Evolutionary conservation across 2,113 vertebrate species (phyloP).

Genomic region (Seriola dumerili): DNA sequence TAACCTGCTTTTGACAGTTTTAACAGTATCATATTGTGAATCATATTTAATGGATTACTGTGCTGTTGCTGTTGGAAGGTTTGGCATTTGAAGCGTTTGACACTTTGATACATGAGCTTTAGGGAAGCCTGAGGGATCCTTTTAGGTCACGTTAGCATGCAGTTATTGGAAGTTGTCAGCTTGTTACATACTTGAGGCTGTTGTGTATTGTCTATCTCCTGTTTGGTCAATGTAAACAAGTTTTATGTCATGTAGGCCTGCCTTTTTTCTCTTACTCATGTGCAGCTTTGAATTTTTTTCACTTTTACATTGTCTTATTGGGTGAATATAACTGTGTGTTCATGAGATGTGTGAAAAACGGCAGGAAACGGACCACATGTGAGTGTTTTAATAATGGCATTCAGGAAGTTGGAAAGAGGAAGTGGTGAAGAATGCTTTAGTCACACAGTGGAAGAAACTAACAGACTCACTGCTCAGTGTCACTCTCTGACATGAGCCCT

Average conservation of each 20-base stretch:
- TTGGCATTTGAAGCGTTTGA: conserved; percentile 38
- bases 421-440: conserved; percentile 77
- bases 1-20: conserved; percentile 35
- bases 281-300: not conserved
- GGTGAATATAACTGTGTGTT: conserved; percentile 22
- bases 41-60: conserved; percentile 34
- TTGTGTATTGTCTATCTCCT: not conserved
- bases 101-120: conserved; percentile 46
- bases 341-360: conserved; percentile 41
- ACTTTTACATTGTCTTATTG: not conserved
- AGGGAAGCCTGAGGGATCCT: conserved; percentile 36
- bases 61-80: conserved; percentile 1
- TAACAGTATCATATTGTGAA: conserved; percentile 35
- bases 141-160: conserved; percentile 51
- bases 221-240: conserved; percentile 1
- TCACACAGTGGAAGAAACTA: conserved; percentile 55
- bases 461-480: conserved; percentile 41
- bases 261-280: not conserved
- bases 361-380: conserved; percentile 80
- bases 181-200: conserved; percentile 9
- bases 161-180: conserved; percentile 30
- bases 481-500: conserved; percentile 37
- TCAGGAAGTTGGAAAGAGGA: conserved; percentile 82
- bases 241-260: not conserved
- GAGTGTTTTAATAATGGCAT: conserved; percentile 61